Base-by-base conservation (phyloP, 1,140 invertebrate genomes). In the Galleria mellonella region DNA sequence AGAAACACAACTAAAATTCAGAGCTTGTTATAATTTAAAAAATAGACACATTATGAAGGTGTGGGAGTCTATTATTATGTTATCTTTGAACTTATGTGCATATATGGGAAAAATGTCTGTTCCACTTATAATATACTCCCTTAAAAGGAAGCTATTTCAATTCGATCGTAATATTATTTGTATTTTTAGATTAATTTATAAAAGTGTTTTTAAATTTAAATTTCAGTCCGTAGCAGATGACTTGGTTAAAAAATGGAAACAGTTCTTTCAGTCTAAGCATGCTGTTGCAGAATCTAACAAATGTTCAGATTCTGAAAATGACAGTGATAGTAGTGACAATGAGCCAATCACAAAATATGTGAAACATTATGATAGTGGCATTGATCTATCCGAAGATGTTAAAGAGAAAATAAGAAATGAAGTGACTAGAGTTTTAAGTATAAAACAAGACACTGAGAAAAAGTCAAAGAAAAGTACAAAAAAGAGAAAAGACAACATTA, bases 291-390 rank as follows among this genome's bases (percentile, higher is more conserved):
- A 50, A 11, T 37, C 17, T 12, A 11, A 13, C 1, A 11, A 35
- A 23, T 23, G 17, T 2, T 6, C 17, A 23, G 17, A 36, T 10
- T 50, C 39, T 0, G 27, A 4, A 14, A 14, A 7, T 17, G 13
- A 17, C 9, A n/a, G 3, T 12, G 36, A 41, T 13, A 47, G 36
- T 11, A 75, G 70, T 47, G 77, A 78, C 45, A 73, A 83, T 60
- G 70, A 76, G 43, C 81, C 81, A 0, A 82, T 84, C n/a, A 83
- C 66, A 1, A 83, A 77, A 51, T 81, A 83, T 28, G 51, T 56
- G 0, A 75, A 57, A 31, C 63, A 64, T 9, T 54, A 67, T 48
- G 66, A 75, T 36, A 75, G 59, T 14, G 62, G 64, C 0, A 46
- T 75, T 0, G 72, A 79, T 27, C 39, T 83, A 27, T 52, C 74